Evolutionary conservation across 2,888 invertebrate genomes (phyloP).

Genomic region (Xylota segnis): DNA sequence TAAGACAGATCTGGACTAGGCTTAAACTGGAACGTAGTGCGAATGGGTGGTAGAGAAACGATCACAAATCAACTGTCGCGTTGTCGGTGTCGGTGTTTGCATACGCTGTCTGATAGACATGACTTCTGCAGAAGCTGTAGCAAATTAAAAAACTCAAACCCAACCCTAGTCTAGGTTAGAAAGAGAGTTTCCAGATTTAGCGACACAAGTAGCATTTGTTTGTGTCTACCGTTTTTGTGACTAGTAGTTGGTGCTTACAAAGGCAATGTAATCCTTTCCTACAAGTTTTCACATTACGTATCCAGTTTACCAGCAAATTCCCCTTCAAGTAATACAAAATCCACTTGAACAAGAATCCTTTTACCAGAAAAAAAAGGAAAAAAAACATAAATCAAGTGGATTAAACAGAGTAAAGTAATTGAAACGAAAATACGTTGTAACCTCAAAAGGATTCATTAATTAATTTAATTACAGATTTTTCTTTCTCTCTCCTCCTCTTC

Average conservation of each 20-base stretch:
- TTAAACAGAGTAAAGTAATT: constrained; percentile 14
- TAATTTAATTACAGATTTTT: constrained; percentile 67
- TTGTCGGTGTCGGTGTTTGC: no score
- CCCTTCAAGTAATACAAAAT: not conserved
- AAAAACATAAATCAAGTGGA: not conserved
- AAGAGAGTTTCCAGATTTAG: no score
- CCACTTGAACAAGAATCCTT: not conserved
- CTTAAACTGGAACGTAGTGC: no score
- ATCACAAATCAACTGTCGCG: no score
- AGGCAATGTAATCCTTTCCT: not conserved
- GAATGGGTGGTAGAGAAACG: no score
- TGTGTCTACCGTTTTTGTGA: no score
- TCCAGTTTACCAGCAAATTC: not conserved
- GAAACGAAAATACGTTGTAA: constrained; percentile 44
- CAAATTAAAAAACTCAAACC: no score
- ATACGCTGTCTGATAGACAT: no score
- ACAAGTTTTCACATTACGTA: not conserved
- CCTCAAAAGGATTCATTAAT: constrained; percentile 64
- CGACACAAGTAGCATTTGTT: no score
- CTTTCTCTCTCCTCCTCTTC: constrained; percentile 3
- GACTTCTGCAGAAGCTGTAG: no score
- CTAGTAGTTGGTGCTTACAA: not conserved
- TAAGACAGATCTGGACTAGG: no score
- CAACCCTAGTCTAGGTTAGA: no score
- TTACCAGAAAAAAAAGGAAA: not conserved